Conservation (phyloP, 1,140 invertebrate species). For the Atta colombica region DNA sequence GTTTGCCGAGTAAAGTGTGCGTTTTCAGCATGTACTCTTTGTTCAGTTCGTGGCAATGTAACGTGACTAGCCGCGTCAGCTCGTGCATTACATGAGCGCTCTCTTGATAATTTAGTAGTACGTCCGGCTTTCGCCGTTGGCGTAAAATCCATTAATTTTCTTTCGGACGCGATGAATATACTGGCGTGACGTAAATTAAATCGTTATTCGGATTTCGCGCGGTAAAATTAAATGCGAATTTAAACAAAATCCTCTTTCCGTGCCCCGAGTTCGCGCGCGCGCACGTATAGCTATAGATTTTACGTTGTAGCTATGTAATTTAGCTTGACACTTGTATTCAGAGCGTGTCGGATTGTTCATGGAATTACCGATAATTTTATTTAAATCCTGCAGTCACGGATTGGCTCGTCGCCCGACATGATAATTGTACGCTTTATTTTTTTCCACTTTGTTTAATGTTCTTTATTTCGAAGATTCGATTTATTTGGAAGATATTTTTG, state of each 20-base stretch:
- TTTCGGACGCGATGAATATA: slow-evolving; percentile 64
- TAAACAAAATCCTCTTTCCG: slow-evolving; percentile 46
- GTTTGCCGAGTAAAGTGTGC: slow-evolving; percentile 59
- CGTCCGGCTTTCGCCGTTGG: slow-evolving; percentile 40
- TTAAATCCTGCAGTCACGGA: slow-evolving; percentile 59
- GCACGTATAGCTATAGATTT: slow-evolving; percentile 10
- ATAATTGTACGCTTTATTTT: slow-evolving; percentile 69
- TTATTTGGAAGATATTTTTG: background rate
- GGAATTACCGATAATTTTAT: slow-evolving; percentile 58
- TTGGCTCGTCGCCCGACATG: slow-evolving; percentile 54
- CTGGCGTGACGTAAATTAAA: slow-evolving; percentile 67
- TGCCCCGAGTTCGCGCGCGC: background rate
- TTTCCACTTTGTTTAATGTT: background rate
- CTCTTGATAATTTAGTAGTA: slow-evolving; percentile 59
- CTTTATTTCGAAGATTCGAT: slow-evolving; percentile 46
- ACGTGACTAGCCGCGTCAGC: slow-evolving; percentile 60
- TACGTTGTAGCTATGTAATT: slow-evolving; percentile 37
- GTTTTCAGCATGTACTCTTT: slow-evolving; percentile 60
- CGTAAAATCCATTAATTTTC: slow-evolving; percentile 65
- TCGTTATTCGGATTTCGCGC: slow-evolving; percentile 53
- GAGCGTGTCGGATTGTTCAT: slow-evolving; percentile 43
- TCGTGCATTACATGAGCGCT: slow-evolving; percentile 51
- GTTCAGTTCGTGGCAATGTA: slow-evolving; percentile 59
- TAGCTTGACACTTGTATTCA: slow-evolving; percentile 51
- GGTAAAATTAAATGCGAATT: slow-evolving; percentile 58